A percentile compares a stretch with the other conserved stretches of the same genome.
phyloP scores from a whole-genome alignment of 2,113 vertebrate species.

The Spea bombifrons region DNA sequence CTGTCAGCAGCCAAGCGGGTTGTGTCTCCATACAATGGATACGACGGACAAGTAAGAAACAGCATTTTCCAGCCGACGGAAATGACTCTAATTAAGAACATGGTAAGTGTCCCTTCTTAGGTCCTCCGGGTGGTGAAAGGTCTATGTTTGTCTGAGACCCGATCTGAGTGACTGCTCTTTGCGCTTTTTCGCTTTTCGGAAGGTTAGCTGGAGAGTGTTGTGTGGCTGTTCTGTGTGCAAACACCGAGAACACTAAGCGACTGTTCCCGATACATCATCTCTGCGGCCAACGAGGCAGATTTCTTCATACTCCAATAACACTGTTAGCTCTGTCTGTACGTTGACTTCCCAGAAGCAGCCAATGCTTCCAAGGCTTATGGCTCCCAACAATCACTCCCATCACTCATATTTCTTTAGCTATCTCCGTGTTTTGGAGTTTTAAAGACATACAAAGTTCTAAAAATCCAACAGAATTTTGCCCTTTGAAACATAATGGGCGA shows the following conservation, averaged over 20 bases:
- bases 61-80: slow-evolving; percentile 94
- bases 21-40: slow-evolving; percentile 87
- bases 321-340: too few relatives aligned
- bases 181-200: background rate
- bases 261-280: slow-evolving; percentile 12
- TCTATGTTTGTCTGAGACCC: background rate
- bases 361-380: background rate
- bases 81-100: slow-evolving; percentile 84
- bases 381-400: background rate
- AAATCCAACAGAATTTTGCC: too few relatives aligned
- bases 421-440: background rate
- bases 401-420: background rate
- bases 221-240: slow-evolving; percentile 20
- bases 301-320: too few relatives aligned
- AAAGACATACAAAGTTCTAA: too few relatives aligned
- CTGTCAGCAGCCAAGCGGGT: slow-evolving; percentile 73
- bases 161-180: slow-evolving; percentile 1
- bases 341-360: too few relatives aligned
- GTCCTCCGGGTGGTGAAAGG: background rate
- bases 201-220: slow-evolving; percentile 38
- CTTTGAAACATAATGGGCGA: too few relatives aligned
- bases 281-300: too few relatives aligned
- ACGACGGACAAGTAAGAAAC: slow-evolving; percentile 83
- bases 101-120: slow-evolving; percentile 61
- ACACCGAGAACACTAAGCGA: slow-evolving; percentile 8